Conservation (phyloP, 2,888 invertebrate species). For the Spilarctia lutea region DNA sequence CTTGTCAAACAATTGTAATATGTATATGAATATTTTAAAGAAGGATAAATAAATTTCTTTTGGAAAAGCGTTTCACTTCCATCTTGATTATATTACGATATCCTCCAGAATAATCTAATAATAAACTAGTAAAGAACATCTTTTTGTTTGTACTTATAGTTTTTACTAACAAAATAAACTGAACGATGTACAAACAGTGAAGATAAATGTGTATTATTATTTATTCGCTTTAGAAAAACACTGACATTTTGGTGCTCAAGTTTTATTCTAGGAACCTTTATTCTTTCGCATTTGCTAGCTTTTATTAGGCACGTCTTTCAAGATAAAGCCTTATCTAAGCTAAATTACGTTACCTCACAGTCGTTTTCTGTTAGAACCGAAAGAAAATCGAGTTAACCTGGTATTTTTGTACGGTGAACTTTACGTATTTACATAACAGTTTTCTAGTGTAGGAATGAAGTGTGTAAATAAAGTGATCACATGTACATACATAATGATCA, state of each 20-base stretch:
- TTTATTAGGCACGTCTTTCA: conserved; percentile 34
- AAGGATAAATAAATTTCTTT: background rate
- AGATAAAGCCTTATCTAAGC: conserved; percentile 25
- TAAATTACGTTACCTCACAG: conserved; percentile 14
- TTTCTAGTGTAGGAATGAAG: background rate
- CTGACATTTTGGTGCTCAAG: background rate
- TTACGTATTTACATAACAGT: background rate
- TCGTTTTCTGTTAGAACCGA: conserved; percentile 11
- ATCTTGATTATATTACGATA: background rate
- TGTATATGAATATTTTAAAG: background rate
- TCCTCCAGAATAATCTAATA: background rate
- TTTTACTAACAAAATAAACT: background rate
- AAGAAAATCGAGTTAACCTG: conserved; percentile 4
- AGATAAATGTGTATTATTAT: background rate
- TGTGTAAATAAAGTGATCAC: no score
- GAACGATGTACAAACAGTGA: background rate
- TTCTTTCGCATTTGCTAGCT: conserved; percentile 28
- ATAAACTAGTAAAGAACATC: background rate
- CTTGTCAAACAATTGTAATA: no score
- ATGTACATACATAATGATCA: background rate
- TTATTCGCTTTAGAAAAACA: background rate
- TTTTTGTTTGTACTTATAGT: background rate
- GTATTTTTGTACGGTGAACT: background rate
- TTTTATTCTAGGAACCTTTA: conserved; percentile 27
- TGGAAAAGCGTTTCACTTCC: background rate